Evolutionary conservation across 2,113 vertebrate species (phyloP).

Genomic region (Conger conger): DNA sequence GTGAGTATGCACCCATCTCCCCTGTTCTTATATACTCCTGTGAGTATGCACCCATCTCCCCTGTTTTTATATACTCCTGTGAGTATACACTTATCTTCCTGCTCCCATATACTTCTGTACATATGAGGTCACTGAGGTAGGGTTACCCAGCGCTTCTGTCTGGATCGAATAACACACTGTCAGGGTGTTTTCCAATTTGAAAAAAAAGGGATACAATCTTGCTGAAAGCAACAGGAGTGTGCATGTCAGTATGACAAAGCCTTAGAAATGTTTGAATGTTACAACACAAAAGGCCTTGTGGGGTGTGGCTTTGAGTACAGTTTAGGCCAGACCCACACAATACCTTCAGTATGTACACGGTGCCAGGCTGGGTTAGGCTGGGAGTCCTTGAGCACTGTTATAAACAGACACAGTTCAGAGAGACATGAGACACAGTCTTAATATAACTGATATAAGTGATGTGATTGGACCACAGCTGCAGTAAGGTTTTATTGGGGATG

Average conservation of each 20-base stretch:
- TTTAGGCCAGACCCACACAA: not conserved
- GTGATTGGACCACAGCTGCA: no score
- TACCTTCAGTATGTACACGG: not conserved
- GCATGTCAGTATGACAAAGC: not conserved
- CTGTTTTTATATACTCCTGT: conserved; percentile 97
- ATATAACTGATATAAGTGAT: no score
- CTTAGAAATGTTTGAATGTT: not conserved
- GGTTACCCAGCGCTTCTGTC: not conserved
- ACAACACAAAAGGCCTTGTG: not conserved
- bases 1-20: conserved; percentile 91
- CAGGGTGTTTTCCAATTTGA: not conserved
- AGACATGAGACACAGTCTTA: no score
- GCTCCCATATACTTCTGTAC: conserved; percentile 97
- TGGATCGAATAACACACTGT: not conserved
- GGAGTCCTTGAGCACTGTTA: not conserved
- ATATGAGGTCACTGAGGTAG: conserved; percentile 45
- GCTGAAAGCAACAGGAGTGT: not conserved
- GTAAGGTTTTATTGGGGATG: no score
- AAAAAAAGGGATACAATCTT: not conserved
- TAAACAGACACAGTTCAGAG: not conserved
- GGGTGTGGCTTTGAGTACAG: not conserved
- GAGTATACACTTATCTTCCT: conserved; percentile 90
- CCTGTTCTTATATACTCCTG: conserved; percentile 97
- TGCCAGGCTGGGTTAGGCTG: not conserved
- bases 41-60: conserved; percentile 91